Base-by-base conservation (phyloP, 2,797 vertebrate species). In the Otolemur crassicaudatus region DNA sequence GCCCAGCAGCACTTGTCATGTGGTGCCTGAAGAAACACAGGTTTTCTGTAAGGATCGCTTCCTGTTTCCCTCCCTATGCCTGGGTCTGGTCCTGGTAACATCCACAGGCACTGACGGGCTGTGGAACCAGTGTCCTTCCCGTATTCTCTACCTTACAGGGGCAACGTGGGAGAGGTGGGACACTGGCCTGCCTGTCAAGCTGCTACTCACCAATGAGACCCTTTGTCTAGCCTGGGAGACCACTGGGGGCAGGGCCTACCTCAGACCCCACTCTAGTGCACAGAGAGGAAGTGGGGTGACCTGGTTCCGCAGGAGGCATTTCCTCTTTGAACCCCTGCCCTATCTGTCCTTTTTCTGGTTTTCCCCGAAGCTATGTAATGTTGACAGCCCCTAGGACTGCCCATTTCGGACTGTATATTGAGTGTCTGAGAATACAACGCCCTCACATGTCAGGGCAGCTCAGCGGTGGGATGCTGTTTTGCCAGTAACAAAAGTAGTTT, bases 261-360 rank as follows among this genome's bases (percentile, higher is more conserved):
- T 76, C 53, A 60, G 86, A 58, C 49, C 20, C 46, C 3, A 13
- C 13, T 61, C 69, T 73, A 37, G 2, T 13, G 43, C 3, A 14
- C 9, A 87, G 65, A 58, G 27, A 89, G 94, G 91, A 94, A 97
- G 67, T 73, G 46, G 1, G 22, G 31, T 5, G 13, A 63, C 31
- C 90, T 34, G 29, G 43, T 90, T 87, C 94, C 77, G 85, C 94
- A 76, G 49, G 67, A 91, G 63, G 73, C 53, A 43, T 75, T 97
- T 96, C 69, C 61, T 77, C 70, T 87, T 91, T 96, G 95, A 87
- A 94, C 19, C 22, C 22, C 58, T 82, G 85, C 69, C 87, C 53
- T 56, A n/a, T 40, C 61, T 96, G 56, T 91, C 53, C 61, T 76
- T 43, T 49, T 86, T 84, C 69, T 91, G 49, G 31, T 63, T 90